Conservation (phyloP, 1,140 invertebrate genomes). For the Vanessa atalanta region DNA sequence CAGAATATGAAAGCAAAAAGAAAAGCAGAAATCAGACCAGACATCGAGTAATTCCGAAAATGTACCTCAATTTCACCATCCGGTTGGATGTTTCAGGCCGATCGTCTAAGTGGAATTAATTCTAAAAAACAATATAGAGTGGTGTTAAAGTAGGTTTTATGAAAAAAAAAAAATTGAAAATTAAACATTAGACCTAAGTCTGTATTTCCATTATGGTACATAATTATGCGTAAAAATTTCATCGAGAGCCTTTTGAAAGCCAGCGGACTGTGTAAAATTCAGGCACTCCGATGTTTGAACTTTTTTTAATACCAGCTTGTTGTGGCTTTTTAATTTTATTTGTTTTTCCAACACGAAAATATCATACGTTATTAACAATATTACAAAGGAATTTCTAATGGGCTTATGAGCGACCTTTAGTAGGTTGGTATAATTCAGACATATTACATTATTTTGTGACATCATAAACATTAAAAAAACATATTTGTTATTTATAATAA, state of each 20-base stretch:
- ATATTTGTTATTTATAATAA: no score
- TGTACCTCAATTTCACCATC: no score
- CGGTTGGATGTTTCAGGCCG: no score
- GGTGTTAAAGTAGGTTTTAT: no score
- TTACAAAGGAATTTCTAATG: neutral
- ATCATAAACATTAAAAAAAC: no score
- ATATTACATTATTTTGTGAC: no score
- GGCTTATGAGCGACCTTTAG: neutral
- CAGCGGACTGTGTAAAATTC: constrained; percentile 6
- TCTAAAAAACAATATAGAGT: no score
- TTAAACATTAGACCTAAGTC: neutral
- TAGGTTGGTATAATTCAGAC: no score
- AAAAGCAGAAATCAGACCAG: no score
- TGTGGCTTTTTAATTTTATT: constrained; percentile 7
- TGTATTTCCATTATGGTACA: constrained; percentile 6
- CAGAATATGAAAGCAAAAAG: no score
- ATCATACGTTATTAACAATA: neutral
- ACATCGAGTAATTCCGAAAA: no score
- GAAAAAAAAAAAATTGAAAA: neutral
- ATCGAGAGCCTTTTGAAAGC: neutral
- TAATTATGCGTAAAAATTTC: constrained; percentile 15
- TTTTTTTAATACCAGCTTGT: neutral
- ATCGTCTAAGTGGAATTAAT: no score
- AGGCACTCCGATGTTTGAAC: neutral
- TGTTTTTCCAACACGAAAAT: constrained; percentile 2